Base-by-base conservation (phyloP, 2,113 vertebrate genomes). In the Apaloderma vittatum region DNA sequence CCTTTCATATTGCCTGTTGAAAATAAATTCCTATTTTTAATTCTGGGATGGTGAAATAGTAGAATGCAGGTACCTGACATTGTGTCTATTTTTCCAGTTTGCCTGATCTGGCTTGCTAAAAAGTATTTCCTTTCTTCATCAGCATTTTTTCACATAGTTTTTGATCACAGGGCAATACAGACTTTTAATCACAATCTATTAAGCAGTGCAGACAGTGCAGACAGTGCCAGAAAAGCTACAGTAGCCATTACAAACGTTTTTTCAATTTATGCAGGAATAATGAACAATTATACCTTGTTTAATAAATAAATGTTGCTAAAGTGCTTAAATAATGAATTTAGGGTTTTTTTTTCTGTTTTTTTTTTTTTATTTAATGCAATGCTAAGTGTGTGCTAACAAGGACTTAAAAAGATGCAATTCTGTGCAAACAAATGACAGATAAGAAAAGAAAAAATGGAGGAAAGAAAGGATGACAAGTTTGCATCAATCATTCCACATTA, bases 361-460 rank as follows among this genome's bases (percentile, higher is more conserved):
- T 43, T 76, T 55, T 80, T 94, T 96, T 92, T 91, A 71, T 93
- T 92, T 80, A 68, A 32, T 78, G 37, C 45, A 77, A 46, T 65
- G 48, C 23, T 86, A 84, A 90, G 59, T 86, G 26, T 58, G 59
- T 86, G 49, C 68, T 95, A 84, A 95, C 37, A 71, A 80, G 80
- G 30, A 67, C 45, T 92, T 90, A 16, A 77, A 86, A 93, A 78
- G 78, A 76, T 72, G 18, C 58, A 86, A 22, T 67, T 23, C 32
- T 88, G 20, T 52, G 68, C 29, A 85, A 96, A 85, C 76, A 95
- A 45, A 61, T 94, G 88, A 36, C 32, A 93, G 70, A 93, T 75
- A 77, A 90, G 27, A 12, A 91, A 82, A 66, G 8, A 14, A 83
- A 83, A 96, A 91, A 75, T 1, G 11, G 17, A 75, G 61, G 18